Evolutionary conservation across 2,113 vertebrate species (phyloP), one percentile per base, ranked within the genome.

Genomic region (Paratilapia polleni): DNA sequence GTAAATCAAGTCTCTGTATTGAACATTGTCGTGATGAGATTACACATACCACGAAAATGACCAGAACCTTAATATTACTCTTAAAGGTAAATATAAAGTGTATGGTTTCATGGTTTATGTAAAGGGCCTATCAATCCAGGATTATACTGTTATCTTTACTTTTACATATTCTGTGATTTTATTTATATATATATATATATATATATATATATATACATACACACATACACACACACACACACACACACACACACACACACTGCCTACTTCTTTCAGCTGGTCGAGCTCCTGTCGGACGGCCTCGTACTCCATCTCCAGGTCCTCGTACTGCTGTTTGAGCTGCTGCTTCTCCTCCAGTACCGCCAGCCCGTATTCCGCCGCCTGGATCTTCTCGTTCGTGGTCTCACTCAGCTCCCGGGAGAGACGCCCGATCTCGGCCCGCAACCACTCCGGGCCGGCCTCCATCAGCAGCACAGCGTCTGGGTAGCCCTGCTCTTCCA

Each of bases 291-390:
- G 92, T 34, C 97, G 96, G 76, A 97, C 95, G 78, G 96, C 94
- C 91, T 99, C 98, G 62, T 97, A 97, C 82, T 99, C 98, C 75
- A 96, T 87, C 95, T 99, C 98, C 91, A 99, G 96, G 84, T 99
- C 98, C 22, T 99, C 98, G 66, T 97, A 97, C 88, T 98, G 97
- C 94, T 97, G 97, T 70, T 99, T 97, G 77, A 99, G 96, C 93
- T 97, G 97, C 95, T 99, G 98, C 94, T 99, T 99, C 96, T 99
- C 98, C 95, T 99, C 98, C 89, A 99, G 95, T 88, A 99, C 98
- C 88, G 90, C 98, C 91, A 99, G 94, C 63, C 98, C 98, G 79
- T 99, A 99, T 93, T 99, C 97, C 47, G 98, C 98, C 68, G 98
- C 98, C 95, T 98, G 98, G 95, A 99, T 99, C 97, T 99, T 98